These are phyloP conservation scores for Microhierax caerulescens DNA, from an alignment of 2,797 vertebrate genomes.

Conservation along the genomic window DNA sequence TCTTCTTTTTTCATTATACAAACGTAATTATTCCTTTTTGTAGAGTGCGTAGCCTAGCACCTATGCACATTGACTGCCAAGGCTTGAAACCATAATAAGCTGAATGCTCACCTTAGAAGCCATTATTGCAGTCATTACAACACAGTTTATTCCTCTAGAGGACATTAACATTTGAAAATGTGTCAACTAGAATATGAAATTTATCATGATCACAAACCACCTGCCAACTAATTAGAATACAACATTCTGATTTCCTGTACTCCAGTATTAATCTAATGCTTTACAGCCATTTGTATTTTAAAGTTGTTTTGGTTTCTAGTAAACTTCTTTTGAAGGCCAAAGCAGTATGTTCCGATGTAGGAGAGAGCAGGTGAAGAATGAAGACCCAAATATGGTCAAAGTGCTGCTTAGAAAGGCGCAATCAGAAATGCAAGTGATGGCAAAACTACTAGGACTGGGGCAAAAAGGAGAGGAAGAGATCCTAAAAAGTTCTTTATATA, in stretches of 20 bases:
- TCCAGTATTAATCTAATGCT: slow-evolving; percentile 46
- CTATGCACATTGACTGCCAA: slow-evolving; percentile 64
- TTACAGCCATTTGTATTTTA: slow-evolving; percentile 54
- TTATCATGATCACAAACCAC: slow-evolving; percentile 69
- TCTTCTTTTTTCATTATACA: slow-evolving; percentile 47
- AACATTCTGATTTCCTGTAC: slow-evolving; percentile 62
- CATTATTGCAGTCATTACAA: slow-evolving; percentile 77
- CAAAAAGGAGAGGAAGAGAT: neutral
- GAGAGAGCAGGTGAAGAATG: neutral
- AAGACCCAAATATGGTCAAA: neutral
- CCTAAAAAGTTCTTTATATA: neutral
- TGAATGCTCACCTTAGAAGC: slow-evolving; percentile 73
- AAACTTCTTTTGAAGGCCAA: slow-evolving; percentile 38
- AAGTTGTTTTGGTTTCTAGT: slow-evolving; percentile 35
- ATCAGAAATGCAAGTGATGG: neutral
- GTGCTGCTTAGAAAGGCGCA: neutral
- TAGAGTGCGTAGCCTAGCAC: slow-evolving; percentile 68
- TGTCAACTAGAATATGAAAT: slow-evolving; percentile 74
- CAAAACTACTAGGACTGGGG: neutral
- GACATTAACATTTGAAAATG: slow-evolving; percentile 79
- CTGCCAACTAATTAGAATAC: slow-evolving; percentile 74
- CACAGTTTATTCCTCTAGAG: slow-evolving; percentile 72
- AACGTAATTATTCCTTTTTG: slow-evolving; percentile 70
- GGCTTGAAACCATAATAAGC: slow-evolving; percentile 71
- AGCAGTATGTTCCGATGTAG: slow-evolving; percentile 28